phyloP scores from a whole-genome alignment of 1,140 invertebrate species.

The Mizuhopecten yessoensis region DNA sequence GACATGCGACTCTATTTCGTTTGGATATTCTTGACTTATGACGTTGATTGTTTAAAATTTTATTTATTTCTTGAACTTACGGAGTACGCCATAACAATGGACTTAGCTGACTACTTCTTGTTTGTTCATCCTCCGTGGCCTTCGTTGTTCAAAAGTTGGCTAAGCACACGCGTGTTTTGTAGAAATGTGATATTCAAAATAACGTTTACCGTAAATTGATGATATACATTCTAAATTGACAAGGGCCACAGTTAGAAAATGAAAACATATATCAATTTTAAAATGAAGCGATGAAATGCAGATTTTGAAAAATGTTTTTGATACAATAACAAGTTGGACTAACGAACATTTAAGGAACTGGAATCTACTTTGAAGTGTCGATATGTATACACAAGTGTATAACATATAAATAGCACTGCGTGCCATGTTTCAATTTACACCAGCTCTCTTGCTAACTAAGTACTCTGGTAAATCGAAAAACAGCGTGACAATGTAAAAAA shows the following conservation, averaged over 20 bases:
- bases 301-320: too few species aligned
- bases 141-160: neutral
- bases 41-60: neutral
- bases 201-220: neutral
- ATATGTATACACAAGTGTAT: too few species aligned
- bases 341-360: too few species aligned
- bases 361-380: too few species aligned
- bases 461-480: too few species aligned
- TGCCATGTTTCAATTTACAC: neutral
- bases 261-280: too few species aligned
- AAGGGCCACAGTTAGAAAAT: too few species aligned
- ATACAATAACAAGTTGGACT: too few species aligned
- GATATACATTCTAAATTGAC: neutral
- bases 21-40: neutral
- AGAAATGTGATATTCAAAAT: neutral
- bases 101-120: neutral
- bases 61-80: neutral
- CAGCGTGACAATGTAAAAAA: neutral
- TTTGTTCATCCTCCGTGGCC: neutral
- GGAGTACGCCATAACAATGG: neutral
- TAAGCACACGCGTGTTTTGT: neutral
- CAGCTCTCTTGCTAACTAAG: neutral
- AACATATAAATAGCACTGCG: neutral
- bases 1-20: neutral
- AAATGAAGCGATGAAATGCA: too few species aligned